Evolutionary conservation across 1,140 invertebrate genomes (phyloP).

Genomic region (Gryon sp.): DNA sequence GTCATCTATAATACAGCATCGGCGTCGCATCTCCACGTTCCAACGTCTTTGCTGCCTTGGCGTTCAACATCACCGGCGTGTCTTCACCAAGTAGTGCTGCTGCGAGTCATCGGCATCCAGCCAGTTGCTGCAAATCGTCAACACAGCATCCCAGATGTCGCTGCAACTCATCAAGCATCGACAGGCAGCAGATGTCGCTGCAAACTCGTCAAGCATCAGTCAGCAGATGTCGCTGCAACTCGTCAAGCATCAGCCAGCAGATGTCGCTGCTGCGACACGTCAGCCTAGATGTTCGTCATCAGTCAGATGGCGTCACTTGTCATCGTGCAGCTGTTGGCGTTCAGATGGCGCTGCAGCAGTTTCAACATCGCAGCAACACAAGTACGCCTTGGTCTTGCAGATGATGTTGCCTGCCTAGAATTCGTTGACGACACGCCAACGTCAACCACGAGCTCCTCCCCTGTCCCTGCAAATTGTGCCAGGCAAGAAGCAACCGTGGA

Average conservation of each 20-base stretch:
- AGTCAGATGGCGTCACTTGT: background rate
- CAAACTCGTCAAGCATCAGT: background rate
- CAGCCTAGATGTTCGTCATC: no score
- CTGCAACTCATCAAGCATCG: background rate
- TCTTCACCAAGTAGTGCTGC: no score
- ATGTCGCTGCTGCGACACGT: no score
- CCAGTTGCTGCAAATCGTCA: no score
- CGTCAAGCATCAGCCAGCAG: background rate
- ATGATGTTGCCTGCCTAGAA: background rate
- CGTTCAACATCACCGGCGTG: no score
- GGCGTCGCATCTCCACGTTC: background rate
- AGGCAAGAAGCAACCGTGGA: constrained; percentile 54
- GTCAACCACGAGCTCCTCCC: background rate
- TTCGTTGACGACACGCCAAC: background rate
- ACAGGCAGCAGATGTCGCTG: constrained; percentile 4
- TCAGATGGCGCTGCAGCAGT: background rate
- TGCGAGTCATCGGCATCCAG: no score
- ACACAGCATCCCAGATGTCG: constrained; percentile 5
- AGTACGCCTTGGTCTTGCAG: background rate
- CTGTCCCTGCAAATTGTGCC: constrained; percentile 11
- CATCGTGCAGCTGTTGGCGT: background rate
- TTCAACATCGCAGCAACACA: background rate
- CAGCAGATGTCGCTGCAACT: background rate
- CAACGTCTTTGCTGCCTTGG: no score
- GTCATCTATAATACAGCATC: constrained; percentile 33